A percentile compares a stretch with the other conserved stretches of the same genome.
phyloP scores from a whole-genome alignment of 2,888 invertebrate genomes.

The Alcis repandata region DNA sequence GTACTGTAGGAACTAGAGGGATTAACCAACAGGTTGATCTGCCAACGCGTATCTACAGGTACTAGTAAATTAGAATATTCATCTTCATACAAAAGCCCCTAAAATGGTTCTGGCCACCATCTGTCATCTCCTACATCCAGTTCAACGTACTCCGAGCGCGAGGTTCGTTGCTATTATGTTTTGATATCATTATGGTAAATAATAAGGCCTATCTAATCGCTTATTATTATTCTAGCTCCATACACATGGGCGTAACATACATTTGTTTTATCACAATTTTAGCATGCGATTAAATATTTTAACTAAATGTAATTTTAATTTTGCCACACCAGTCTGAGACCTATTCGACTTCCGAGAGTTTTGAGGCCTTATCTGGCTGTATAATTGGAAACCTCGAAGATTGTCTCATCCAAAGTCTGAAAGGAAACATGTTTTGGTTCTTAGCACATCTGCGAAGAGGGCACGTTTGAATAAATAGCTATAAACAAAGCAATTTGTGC shows the following conservation, averaged over 20 bases:
- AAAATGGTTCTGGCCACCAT: constrained; percentile 59
- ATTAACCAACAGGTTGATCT: background rate
- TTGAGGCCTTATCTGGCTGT: background rate
- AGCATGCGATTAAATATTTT: constrained; percentile 22
- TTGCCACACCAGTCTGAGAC: background rate
- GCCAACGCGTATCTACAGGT: constrained; percentile 8
- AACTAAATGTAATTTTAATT: background rate
- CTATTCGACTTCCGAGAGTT: background rate
- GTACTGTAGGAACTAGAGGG: background rate
- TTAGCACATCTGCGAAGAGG: constrained; percentile 47
- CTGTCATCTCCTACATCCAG: constrained; percentile 57
- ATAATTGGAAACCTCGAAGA: constrained; percentile 1
- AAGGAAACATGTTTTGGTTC: constrained; percentile 23
- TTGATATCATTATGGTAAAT: constrained; percentile 43
- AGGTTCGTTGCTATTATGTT: constrained; percentile 40
- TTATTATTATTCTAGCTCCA: constrained; percentile 33
- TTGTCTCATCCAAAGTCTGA: constrained; percentile 15
- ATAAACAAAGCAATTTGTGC: constrained; percentile 72
- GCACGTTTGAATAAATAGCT: constrained; percentile 64
- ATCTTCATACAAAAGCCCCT: constrained; percentile 42
- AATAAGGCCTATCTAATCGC: constrained; percentile 48
- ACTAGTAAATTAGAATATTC: constrained; percentile 39
- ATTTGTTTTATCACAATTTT: constrained; percentile 40
- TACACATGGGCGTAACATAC: constrained; percentile 38
- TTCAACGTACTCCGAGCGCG: constrained; percentile 57